Conservation (phyloP, 2,113 vertebrate species). For the Lucifuga dentata region DNA sequence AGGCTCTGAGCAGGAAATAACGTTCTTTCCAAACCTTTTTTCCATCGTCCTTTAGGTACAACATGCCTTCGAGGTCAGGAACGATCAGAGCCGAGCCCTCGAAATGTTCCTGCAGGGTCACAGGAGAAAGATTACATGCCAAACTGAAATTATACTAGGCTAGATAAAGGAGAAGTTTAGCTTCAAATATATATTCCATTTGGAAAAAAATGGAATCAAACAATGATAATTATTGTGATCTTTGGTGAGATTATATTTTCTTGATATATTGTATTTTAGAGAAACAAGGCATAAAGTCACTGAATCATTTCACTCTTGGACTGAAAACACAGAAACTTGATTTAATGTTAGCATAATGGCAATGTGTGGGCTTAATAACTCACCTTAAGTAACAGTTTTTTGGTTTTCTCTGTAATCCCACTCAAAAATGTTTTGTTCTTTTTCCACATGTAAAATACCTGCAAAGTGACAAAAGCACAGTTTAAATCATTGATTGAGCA, state of each 20-base stretch:
- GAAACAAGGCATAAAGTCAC: no score
- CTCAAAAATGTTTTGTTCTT: conserved; percentile 83
- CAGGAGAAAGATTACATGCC: conserved; percentile 30
- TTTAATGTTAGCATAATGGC: neutral
- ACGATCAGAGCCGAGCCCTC: conserved; percentile 88
- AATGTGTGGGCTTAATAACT: conserved; percentile 74
- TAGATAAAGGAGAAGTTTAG: no score
- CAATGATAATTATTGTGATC: no score
- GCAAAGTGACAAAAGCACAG: neutral
- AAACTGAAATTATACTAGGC: neutral
- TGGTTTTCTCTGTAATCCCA: conserved; percentile 83
- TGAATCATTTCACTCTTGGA: no score
- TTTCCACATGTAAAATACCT: conserved; percentile 90
- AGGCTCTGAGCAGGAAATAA: conserved; percentile 91
- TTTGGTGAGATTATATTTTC: no score
- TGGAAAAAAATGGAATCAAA: no score
- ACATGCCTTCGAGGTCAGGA: conserved; percentile 88
- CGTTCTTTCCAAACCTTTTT: conserved; percentile 92
- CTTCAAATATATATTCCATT: no score
- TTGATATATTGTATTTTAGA: no score
- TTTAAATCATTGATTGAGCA: neutral
- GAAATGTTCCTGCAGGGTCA: conserved; percentile 88
- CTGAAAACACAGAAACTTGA: neutral
- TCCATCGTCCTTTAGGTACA: conserved; percentile 92
- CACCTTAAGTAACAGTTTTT: conserved; percentile 88